Evolutionary conservation across 2,888 invertebrate genomes (phyloP), one percentile per base, ranked within the genome.

Genomic region (Scaptomyza tumidula): DNA sequence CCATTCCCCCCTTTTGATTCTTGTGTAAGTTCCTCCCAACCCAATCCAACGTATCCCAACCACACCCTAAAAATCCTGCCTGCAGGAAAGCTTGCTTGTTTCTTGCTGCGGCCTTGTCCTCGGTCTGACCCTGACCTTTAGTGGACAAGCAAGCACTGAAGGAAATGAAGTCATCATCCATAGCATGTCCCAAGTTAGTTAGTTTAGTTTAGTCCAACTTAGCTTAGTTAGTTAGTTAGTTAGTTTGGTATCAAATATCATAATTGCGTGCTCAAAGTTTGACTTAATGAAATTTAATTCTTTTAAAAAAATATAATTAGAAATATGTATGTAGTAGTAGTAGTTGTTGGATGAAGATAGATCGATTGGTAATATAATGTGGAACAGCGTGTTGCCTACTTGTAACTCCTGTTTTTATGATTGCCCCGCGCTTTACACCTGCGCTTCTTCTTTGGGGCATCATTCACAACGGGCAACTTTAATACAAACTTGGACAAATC

Each of bases 131-230:
- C 39, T 71, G 71, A 74, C 27, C 73, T 70, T 73, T 45, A n/a
- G 1, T 11, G 16, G 11, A 6, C 48, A 48, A 31, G 31, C 31
- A 31, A 16, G 13, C 33, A 33, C 9, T 49, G 48, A 16, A 33
- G 49, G n/a, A 50, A 61, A 71, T 74, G 77, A 74, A 74, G 72
- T 74, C 77, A 74, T 59, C 62, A 37, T 7, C 31, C 4, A n/a
- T 19, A 10, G 10, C 9, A 16, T n/a, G 41, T 10, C 9, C 3
- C 9, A 41, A 29, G 1, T 19, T 9, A 13, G 7, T 19, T 19
- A 19, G 19, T 19, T 19, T 19, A 19, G 19, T 19, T 19, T 19
- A 19, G 19, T 19, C 2, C 2, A 19, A 1, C 2, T 19, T 19
- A 19, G 19, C 19, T 19, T 19, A 19, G 19, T 19, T 19, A 37